Evolutionary conservation across 2,797 vertebrate genomes (phyloP).

Genomic region (Borostomias antarcticus): DNA sequence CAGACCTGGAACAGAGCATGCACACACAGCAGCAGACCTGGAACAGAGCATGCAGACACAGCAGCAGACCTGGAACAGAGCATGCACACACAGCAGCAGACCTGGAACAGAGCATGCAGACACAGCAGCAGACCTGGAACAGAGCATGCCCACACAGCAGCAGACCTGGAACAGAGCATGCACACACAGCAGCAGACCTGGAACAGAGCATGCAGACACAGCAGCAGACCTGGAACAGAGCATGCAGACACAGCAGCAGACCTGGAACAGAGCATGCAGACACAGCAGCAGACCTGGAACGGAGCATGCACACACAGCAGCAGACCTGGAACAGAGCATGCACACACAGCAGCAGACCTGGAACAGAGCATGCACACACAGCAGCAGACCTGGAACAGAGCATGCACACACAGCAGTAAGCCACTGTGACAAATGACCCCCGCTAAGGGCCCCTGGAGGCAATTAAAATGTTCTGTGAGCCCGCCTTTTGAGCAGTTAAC

Average conservation of each 20-base stretch:
- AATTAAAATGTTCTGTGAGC: slow-evolving; percentile 41
- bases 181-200: too few relatives aligned
- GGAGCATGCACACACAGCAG: too few relatives aligned
- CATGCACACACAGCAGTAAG: slow-evolving; percentile 35
- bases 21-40: slow-evolving; percentile 39
- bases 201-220: slow-evolving; percentile 32
- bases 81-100: slow-evolving; percentile 35
- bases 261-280: slow-evolving; percentile 26
- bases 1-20: slow-evolving; percentile 12
- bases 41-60: too few relatives aligned
- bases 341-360: slow-evolving; percentile 38
- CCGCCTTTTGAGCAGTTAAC: slow-evolving; percentile 14
- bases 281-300: slow-evolving; percentile 31
- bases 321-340: slow-evolving; percentile 12
- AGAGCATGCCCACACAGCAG: slow-evolving; percentile 30
- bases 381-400: slow-evolving; percentile 9
- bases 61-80: slow-evolving; percentile 12
- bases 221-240: slow-evolving; percentile 30
- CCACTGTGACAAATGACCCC: slow-evolving; percentile 38
- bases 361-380: slow-evolving; percentile 32
- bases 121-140: slow-evolving; percentile 13
- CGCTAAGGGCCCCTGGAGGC: slow-evolving; percentile 26
- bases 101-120: too few relatives aligned
- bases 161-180: too few relatives aligned
- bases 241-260: too few relatives aligned